Conservation (phyloP, 35 echinoderm and acorn worm species). For the Holothuria glaberrima region DNA sequence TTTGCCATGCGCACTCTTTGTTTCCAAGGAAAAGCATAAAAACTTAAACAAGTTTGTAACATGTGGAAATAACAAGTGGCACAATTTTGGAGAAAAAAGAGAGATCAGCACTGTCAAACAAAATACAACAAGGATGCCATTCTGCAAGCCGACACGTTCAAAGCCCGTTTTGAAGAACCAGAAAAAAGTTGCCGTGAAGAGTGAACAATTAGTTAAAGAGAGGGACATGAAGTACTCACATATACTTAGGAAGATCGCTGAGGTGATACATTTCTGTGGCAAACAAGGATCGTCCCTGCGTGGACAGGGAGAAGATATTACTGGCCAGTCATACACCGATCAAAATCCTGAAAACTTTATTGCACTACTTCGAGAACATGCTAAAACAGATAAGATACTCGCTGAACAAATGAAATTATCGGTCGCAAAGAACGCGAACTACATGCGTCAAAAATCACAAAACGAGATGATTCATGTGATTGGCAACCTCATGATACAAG, state of each 20-base stretch:
- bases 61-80: constrained; percentile 7
- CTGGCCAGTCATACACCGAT: neutral
- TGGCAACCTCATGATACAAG: constrained; percentile 37
- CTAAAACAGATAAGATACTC: constrained; percentile 12
- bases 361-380: neutral
- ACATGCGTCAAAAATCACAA: constrained; percentile 9
- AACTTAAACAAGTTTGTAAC: constrained; percentile 21
- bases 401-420: neutral
- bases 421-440: too few relatives aligned
- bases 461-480: constrained; percentile 50
- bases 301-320: too few relatives aligned
- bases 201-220: neutral
- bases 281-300: too few relatives aligned
- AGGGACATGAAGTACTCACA: neutral
- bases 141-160: neutral
- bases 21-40: neutral
- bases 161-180: constrained; percentile 1
- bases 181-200: neutral
- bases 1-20: constrained; percentile 19
- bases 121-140: neutral
- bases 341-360: constrained; percentile 39
- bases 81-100: constrained; percentile 16
- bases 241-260: too few relatives aligned
- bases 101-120: constrained; percentile 9
- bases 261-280: too few relatives aligned